Base-by-base conservation (phyloP, 2,888 invertebrate genomes). In the Mechanitis messenoides region DNA sequence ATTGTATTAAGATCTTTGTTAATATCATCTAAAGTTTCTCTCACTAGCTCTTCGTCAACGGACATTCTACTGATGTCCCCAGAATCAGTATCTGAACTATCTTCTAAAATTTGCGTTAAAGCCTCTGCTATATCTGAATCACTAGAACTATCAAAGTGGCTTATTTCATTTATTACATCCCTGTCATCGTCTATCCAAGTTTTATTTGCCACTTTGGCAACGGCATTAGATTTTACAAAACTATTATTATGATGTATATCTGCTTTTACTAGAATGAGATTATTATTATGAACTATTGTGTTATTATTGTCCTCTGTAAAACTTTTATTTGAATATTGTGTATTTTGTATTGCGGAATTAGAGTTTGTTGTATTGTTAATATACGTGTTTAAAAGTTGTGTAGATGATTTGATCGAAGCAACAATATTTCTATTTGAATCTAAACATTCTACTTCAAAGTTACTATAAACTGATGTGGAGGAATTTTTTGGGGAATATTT, bases 41-140 rank as follows among this genome's bases (percentile, higher is more conserved):
- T 66, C 58, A 82, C 73, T 33, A 87, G 71, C 46, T 81, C 79
- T 69, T 84, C 81, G 59, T 86, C 84, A 45, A 75, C 57, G 2
- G 81, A 81, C 66, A 76, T 77, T 11, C 66, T 58, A 57, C 72
- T 73, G 58, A 63, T 69, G 4, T 56, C 28, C 11, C 62, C 61
- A 56, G 68, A 70, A 33, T 64, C 61, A 61, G 67, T 70, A 35
- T 66, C 58, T 58, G 72, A 71, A 57, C 68, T 76, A 66, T 83
- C 80, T 69, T 79, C 79, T 56, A 89, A 73, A 4, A 86, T 69
- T 78, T 88, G 88, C 20, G 90, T 90, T 35, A 78, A 60, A 9
- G 85, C 86, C 65, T 83, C 82, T 45, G 85, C 84, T 60, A 81
- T 74, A 67, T 83, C 81, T 54, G 65, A 67, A 46, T 69, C 67